phyloP scores from a whole-genome alignment of 2,888 invertebrate genomes.

The Drosophila eohydei region DNA sequence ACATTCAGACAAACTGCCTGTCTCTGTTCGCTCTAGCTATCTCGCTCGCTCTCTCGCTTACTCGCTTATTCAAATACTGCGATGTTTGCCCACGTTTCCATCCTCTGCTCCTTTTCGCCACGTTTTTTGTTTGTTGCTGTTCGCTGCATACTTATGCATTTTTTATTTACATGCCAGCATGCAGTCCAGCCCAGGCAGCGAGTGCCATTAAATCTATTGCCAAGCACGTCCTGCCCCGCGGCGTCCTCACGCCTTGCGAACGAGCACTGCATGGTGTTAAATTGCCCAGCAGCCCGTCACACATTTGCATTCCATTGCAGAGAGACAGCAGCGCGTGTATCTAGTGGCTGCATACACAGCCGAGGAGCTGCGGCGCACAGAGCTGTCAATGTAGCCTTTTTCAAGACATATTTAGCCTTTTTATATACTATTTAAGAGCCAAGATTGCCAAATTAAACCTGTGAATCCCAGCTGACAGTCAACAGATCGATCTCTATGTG shows the following conservation, averaged over 20 bases:
- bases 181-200: conserved; percentile 25
- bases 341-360: conserved; percentile 57
- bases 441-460: too few relatives aligned
- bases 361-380: neutral
- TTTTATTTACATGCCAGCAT: conserved; percentile 61
- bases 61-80: conserved; percentile 20
- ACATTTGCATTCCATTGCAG: conserved; percentile 65
- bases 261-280: conserved; percentile 63
- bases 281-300: conserved; percentile 73
- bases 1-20: conserved; percentile 30
- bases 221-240: conserved; percentile 26
- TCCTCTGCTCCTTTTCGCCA: conserved; percentile 4
- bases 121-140: conserved; percentile 26
- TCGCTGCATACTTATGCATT: conserved; percentile 54
- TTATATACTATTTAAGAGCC: too few relatives aligned
- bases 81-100: conserved; percentile 3
- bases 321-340: conserved; percentile 40
- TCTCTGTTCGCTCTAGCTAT: neutral
- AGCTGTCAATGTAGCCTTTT: neutral
- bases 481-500: too few relatives aligned
- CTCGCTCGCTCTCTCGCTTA: neutral
- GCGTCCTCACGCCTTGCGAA: conserved; percentile 12
- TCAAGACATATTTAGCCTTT: neutral
- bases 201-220: conserved; percentile 58
- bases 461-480: too few relatives aligned